Evolutionary conservation across 2,888 invertebrate species (phyloP), one percentile per base, ranked within the genome.

Genomic region (Apodemia hepburni): DNA sequence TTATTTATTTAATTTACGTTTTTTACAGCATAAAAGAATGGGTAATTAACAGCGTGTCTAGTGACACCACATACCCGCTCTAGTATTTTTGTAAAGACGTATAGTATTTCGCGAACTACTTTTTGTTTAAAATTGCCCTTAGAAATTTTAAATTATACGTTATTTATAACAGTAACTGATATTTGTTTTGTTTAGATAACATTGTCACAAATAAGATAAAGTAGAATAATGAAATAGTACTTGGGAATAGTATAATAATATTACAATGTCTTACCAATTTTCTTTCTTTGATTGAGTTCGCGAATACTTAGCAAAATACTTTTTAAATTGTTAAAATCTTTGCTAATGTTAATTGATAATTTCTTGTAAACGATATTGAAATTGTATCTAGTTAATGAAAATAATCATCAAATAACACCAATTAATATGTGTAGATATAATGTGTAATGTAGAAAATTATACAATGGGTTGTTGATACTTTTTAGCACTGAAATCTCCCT

Each of bases 371-470:
- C 27, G 54, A 54, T 54, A 54, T 54, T 54, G 27, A 54, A 54
- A 54, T 54, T 54, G 54, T 54, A 54, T 22, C 54, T 54, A 54
- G 51, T 54, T 62, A 29, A 54, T 42, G 15, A 42, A 42, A 42
- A 42, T 42, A 42, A 42, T 77, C 80, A 77, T 78, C 80, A 76
- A 74, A 84, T 82, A 87, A 89, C 89, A 88, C 88, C 89, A 90
- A 89, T 82, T 79, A 82, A 85, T 76, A 83, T 79, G 78, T 84
- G 77, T 79, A 80, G 82, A 80, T 81, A 82, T 78, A 75, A 73
- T 76, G 80, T 78, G 69, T 75, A 75, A 78, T 71, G 73, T 61
- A 61, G 61, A 58, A 42, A 65, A 69, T 72, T 74, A 73, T 74
- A 74, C 79, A 74, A 79, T 77, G 75, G 79, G 75, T 81, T 85